Base-by-base conservation (phyloP, 2,113 vertebrate genomes). In the Chaenocephalus aceratus region DNA sequence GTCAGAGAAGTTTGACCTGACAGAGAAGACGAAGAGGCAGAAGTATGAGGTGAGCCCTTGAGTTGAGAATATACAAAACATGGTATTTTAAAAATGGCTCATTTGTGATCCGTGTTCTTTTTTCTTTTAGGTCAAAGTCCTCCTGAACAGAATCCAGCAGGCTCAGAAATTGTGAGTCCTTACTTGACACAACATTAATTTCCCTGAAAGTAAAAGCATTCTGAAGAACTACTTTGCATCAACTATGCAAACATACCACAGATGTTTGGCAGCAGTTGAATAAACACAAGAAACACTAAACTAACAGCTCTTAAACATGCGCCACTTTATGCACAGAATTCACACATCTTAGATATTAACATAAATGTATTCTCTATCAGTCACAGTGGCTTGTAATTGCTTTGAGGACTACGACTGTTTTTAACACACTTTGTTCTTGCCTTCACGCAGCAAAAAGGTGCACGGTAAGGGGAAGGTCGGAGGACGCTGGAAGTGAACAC, bases 1-100 rank as follows among this genome's bases (percentile, higher is more conserved):
- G 88, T 97, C 97, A 0, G 96, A 98, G 91, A 98, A 97, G 86
- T 98, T 97, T 80, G 96, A 98, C 83, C 88, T 97, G 49, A 96
- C 96, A 74, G 96, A 96, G 75, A 95, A 96, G 75, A 91, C 96
- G 93, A 96, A 93, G 86, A 91, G 90, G 64, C 97, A 98, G 94
- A 97, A 96, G 77, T 97, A 97, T 1, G 96, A 98, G 95, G 97
- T 97, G 69, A 77, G 77, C 1, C 41, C 8, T 52, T 58, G 1
- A 53, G 5, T n/a, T 26, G 21, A 56, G 3, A 57, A 49, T 4
- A 62, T 6, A n/a, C 7, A 6, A 64, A 56, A 49, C 15, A 21
- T 10, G 4, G 2, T 44, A 15, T 68, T 62, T 6, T 18, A 56
- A 72, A 82, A 57, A 84, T 8, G 2, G 2, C 6, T 12, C 0